Evolutionary conservation across 2,113 vertebrate genomes (phyloP).

Genomic region (Ciconia maguari): DNA sequence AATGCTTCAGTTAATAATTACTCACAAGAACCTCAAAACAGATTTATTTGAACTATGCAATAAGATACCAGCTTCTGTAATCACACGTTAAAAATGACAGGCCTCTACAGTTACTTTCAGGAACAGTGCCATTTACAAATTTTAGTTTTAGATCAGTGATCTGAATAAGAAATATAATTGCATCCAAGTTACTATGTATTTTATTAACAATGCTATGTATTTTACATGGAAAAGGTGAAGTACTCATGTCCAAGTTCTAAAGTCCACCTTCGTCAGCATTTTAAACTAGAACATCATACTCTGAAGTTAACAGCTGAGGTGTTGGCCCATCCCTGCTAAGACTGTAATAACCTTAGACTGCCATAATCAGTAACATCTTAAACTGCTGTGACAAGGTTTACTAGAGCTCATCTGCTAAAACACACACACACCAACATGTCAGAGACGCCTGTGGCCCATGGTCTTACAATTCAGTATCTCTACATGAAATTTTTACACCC

Average conservation of each 20-base stretch:
- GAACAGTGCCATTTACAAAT: not conserved
- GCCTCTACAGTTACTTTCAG: not conserved
- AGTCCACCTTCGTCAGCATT: not conserved
- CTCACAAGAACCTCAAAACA: not conserved
- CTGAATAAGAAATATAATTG: not conserved
- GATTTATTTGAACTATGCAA: not conserved
- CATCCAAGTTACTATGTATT: not conserved
- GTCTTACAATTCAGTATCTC: not conserved
- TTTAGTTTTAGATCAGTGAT: not conserved
- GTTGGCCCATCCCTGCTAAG: not conserved
- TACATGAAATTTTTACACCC: not conserved
- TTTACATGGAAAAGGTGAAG: not conserved
- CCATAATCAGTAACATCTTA: not conserved
- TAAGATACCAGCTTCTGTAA: not conserved
- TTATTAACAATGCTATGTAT: not conserved
- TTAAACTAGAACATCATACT: not conserved
- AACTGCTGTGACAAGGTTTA: not conserved
- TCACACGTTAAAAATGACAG: not conserved
- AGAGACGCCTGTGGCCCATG: not conserved
- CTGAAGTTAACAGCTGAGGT: not conserved
- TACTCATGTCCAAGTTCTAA: not conserved
- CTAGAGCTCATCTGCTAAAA: not conserved
- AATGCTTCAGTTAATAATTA: slow-evolving; percentile 1
- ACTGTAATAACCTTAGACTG: not conserved
- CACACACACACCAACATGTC: rapidly evolving